phyloP scores from a whole-genome alignment of 2,113 vertebrate genomes.

The Dromiciops gliroides region DNA sequence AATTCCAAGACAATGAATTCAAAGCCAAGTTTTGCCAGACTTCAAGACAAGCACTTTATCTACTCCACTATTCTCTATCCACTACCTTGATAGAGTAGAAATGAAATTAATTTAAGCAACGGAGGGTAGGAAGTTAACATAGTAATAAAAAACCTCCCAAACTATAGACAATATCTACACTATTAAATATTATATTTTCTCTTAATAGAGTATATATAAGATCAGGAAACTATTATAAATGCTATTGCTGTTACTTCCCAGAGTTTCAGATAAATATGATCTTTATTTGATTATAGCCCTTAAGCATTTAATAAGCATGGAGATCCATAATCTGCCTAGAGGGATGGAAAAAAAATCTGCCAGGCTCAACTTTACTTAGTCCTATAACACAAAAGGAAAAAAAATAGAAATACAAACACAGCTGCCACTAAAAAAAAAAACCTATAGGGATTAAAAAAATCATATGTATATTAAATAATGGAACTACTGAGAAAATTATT shows the following conservation, averaged over 20 bases:
- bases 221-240: slow-evolving; percentile 26
- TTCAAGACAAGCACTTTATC: background rate
- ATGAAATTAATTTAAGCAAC: background rate
- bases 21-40: background rate
- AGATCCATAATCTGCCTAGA: slow-evolving; percentile 74
- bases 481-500: slow-evolving; percentile 61
- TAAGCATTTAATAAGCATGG: slow-evolving; percentile 76
- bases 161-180: slow-evolving; percentile 46
- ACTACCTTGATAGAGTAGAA: background rate
- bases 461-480: slow-evolving; percentile 65
- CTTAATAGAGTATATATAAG: slow-evolving; percentile 54
- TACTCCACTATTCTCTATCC: background rate
- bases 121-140: slow-evolving; percentile 53
- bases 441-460: slow-evolving; percentile 49
- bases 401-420: slow-evolving; percentile 79
- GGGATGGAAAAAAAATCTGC: slow-evolving; percentile 43
- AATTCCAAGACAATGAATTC: background rate
- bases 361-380: slow-evolving; percentile 72
- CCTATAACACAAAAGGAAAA: slow-evolving; percentile 75
- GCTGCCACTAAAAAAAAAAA: slow-evolving; percentile 68
- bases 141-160: slow-evolving; percentile 40
- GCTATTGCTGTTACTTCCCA: slow-evolving; percentile 60
- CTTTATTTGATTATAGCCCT: slow-evolving; percentile 64
- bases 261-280: slow-evolving; percentile 63
- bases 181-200: slow-evolving; percentile 52